Evolutionary conservation across 2,797 vertebrate species (phyloP).

Genomic region (Coreius guichenoti): DNA sequence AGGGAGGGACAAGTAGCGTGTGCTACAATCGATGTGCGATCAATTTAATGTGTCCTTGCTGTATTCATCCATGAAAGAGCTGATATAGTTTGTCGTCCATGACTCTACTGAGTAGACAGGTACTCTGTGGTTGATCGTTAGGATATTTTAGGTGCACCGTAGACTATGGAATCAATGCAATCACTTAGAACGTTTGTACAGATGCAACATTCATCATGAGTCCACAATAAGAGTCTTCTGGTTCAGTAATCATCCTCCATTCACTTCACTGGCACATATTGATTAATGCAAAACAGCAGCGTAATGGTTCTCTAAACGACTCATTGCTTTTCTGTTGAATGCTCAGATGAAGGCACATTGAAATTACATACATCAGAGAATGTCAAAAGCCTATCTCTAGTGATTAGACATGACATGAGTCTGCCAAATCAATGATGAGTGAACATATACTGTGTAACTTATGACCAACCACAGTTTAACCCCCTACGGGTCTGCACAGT

Average conservation of each 20-base stretch:
- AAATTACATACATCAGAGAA: not conserved
- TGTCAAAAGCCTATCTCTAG: not conserved
- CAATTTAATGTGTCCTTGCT: not conserved
- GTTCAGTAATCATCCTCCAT: not conserved
- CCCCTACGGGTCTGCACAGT: too few species aligned
- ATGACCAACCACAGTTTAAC: not conserved
- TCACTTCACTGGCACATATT: not conserved
- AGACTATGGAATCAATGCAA: not conserved
- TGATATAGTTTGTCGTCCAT: not conserved
- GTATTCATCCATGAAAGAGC: not conserved
- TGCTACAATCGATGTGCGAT: not conserved
- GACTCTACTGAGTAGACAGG: not conserved
- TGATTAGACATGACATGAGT: not conserved
- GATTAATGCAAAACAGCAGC: not conserved
- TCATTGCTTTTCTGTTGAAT: not conserved
- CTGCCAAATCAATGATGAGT: not conserved
- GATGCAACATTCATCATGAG: not conserved
- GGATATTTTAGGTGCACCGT: not conserved
- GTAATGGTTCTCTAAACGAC: not conserved
- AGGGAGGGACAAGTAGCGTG: slow-evolving; percentile 21
- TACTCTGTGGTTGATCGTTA: not conserved
- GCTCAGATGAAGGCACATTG: not conserved
- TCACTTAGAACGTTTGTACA: not conserved
- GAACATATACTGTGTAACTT: not conserved
- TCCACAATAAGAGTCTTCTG: not conserved